These are phyloP conservation scores for Ormia ochracea DNA, from an alignment of 2,888 invertebrate genomes.

Conservation along the genomic window DNA sequence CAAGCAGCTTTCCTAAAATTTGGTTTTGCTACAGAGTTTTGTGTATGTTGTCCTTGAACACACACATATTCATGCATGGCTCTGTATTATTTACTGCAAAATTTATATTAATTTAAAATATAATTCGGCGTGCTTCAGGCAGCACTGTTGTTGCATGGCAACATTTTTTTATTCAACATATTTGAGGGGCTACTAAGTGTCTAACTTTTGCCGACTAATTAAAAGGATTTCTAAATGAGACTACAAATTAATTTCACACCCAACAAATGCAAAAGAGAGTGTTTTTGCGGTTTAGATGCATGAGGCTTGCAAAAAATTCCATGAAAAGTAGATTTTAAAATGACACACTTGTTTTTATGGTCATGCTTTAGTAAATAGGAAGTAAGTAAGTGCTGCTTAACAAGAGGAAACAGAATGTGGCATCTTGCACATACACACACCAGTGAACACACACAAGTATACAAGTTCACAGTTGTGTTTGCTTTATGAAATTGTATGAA, in stretches of 20 bases:
- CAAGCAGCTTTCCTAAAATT: no score
- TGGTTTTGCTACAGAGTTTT: no score
- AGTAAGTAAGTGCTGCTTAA: not conserved
- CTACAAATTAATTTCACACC: slow-evolving; percentile 55
- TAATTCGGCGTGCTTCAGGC: not conserved
- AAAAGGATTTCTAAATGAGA: slow-evolving; percentile 56
- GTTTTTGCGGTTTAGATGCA: not conserved
- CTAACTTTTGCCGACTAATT: slow-evolving; percentile 58
- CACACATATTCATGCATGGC: no score
- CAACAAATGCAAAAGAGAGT: slow-evolving; percentile 16
- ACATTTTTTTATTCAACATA: slow-evolving; percentile 14
- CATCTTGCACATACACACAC: not conserved
- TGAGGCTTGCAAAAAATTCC: not conserved
- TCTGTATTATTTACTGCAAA: not conserved
- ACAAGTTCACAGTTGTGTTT: no score
- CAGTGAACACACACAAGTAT: no score
- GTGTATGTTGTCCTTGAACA: no score
- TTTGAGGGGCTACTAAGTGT: slow-evolving; percentile 38
- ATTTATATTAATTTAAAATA: not conserved
- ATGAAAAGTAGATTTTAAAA: not conserved
- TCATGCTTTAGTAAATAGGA: not conserved
- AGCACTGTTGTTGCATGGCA: not conserved
- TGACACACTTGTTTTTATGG: not conserved
- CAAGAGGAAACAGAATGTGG: not conserved
- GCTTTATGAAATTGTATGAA: not conserved